Conservation (phyloP, 1,140 invertebrate genomes). For the Drosophila pruinosa region DNA sequence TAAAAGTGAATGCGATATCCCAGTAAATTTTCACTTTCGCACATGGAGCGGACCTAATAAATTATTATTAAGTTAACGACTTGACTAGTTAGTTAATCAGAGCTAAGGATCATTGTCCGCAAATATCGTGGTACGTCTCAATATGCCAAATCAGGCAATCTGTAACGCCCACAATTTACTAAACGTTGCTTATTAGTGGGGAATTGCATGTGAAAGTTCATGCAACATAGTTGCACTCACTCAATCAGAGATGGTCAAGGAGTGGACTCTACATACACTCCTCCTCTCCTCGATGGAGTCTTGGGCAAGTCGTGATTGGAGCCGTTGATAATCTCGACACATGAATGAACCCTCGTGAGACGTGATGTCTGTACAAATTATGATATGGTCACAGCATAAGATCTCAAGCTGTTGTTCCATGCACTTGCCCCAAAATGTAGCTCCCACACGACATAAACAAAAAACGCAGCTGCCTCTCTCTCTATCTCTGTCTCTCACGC, state of each 20-base stretch:
- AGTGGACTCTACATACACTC: conserved; percentile 9
- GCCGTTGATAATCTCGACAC: conserved; percentile 69
- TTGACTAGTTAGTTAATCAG: conserved; percentile 30
- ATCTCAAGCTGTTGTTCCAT: conserved; percentile 43
- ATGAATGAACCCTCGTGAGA: conserved; percentile 53
- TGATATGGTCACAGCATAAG: conserved; percentile 47
- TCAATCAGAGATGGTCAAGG: conserved; percentile 25
- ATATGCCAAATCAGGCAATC: conserved; percentile 43
- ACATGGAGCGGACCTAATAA: conserved; percentile 1
- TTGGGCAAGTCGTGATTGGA: conserved; percentile 53
- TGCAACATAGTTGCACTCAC: neutral
- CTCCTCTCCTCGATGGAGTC: neutral
- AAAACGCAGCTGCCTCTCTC: conserved; percentile 15
- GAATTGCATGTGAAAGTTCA: conserved; percentile 72
- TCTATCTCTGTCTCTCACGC: neutral
- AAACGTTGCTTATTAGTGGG: conserved; percentile 56
- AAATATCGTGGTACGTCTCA: conserved; percentile 28
- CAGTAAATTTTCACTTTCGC: conserved; percentile 39
- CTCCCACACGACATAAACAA: conserved; percentile 59
- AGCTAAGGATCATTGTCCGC: conserved; percentile 29
- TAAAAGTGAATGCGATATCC: conserved; percentile 37
- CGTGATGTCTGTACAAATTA: conserved; percentile 70
- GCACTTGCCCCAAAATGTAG: conserved; percentile 53
- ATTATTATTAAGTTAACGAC: conserved; percentile 21
- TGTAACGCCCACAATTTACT: conserved; percentile 47